Percentiles rank a stretch among this genome's conserved stretches.
Evolutionary conservation across 1,140 invertebrate species (phyloP).

Genomic region (Achatina immaculata): DNA sequence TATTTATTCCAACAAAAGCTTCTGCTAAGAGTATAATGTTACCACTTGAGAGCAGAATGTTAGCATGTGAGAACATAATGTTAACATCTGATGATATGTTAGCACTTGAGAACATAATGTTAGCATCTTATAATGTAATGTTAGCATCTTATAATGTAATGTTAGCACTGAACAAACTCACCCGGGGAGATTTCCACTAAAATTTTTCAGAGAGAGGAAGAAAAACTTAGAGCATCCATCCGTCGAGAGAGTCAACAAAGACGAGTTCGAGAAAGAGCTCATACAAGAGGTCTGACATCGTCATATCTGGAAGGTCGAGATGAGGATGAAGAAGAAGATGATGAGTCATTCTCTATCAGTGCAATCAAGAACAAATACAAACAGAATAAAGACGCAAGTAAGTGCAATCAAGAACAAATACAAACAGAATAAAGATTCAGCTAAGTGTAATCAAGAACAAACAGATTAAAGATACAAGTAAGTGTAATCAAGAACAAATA

Average conservation of each 20-base stretch:
- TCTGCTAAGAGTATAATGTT: too few relatives aligned
- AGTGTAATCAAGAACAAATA: conserved; percentile 71
- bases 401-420: conserved; percentile 93
- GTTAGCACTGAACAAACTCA: too few relatives aligned
- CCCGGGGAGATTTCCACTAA: too few relatives aligned
- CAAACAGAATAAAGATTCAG: conserved; percentile 75
- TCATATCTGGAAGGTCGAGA: conserved; percentile 75
- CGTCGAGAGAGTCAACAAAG: conserved; percentile 79
- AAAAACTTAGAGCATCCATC: conserved; percentile 88
- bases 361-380: conserved; percentile 97
- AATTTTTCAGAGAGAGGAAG: conserved; percentile 90
- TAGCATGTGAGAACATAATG: too few relatives aligned
- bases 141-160: too few relatives aligned
- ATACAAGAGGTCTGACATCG: conserved; percentile 75
- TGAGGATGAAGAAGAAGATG: conserved; percentile 79
- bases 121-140: too few relatives aligned
- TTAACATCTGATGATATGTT: too few relatives aligned
- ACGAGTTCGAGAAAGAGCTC: conserved; percentile 76
- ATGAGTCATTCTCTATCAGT: conserved; percentile 90
- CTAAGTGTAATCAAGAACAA: conserved; percentile 90
- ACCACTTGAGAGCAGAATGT: too few relatives aligned
- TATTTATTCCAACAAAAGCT: too few relatives aligned
- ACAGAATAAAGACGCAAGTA: conserved; percentile 65
- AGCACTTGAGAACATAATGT: too few relatives aligned
- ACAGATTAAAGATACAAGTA: conserved; percentile 65